Evolutionary conservation across 2,113 vertebrate species (phyloP), one percentile per base, ranked within the genome.

Genomic region (Chionodraco myersi): DNA sequence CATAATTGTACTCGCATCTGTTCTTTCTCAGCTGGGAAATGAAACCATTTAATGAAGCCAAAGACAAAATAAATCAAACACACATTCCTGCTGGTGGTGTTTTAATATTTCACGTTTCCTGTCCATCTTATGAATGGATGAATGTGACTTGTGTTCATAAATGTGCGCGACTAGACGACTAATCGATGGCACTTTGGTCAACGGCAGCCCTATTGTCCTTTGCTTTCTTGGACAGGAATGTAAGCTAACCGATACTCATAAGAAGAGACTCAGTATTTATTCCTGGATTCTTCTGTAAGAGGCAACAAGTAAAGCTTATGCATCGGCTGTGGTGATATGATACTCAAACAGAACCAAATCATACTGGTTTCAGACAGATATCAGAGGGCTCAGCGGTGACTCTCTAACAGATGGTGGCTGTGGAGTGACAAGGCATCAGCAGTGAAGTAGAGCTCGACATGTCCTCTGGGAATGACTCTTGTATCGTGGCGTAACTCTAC

Each of bases 341-440:
- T 30, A 48, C 8, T 34, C 5, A 48, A 45, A 83, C 26, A 21
- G 5, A 6, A 41, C 3, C 59, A 48, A 60, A 73, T 18, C 47
- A 23, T 23, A 23, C 18, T 49, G 16, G 26, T 73, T 71, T 36
- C 15, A 80, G 44, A 36, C 2, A 1, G 51, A 8, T 57, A 44
- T 84, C 10, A 14, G 41, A 64, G 36, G 7, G 74, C 75, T 66
- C 45, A 69, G 75, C 65, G 61, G 67, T 57, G 45, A 59, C 45
- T 56, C 18, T 51, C 51, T 2, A 75, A 75, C 70, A 84, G 71
- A 68, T 72, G 86, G 53, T 53, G 60, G 23, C 64, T 87, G 78
- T 68, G 63, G 63, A 75, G 49, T 81, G 80, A 85, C 83, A 83
- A 75, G 73, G 64, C 80, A 57, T 87, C 80, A 73, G 49, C 59